phyloP scores from a whole-genome alignment of 2,113 vertebrate species.

The Dipodomys spectabilis region DNA sequence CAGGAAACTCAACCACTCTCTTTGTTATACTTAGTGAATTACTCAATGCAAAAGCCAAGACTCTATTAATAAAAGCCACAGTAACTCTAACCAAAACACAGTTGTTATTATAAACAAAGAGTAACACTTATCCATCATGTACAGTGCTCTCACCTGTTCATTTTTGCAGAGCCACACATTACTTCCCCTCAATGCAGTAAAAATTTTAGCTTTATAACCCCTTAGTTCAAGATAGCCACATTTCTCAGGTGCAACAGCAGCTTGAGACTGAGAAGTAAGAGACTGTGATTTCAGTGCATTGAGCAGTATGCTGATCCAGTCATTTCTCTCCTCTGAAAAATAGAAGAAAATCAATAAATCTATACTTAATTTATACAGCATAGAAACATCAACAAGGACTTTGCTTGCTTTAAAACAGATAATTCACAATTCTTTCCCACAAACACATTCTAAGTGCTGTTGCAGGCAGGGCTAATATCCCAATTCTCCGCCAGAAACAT shows the following conservation, averaged over 20 bases:
- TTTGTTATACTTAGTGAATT: background rate
- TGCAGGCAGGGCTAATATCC: background rate
- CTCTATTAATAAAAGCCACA: background rate
- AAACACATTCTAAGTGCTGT: background rate
- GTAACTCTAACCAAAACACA: conserved; percentile 65
- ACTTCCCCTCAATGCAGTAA: conserved; percentile 92
- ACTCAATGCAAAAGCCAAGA: conserved; percentile 13
- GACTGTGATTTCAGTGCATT: conserved; percentile 87
- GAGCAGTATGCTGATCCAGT: conserved; percentile 93
- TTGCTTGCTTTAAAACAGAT: background rate
- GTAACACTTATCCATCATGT: conserved; percentile 56
- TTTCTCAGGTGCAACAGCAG: conserved; percentile 88
- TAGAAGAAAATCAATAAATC: conserved; percentile 23
- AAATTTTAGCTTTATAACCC: conserved; percentile 96
- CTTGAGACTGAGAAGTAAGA: conserved; percentile 83
- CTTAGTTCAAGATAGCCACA: conserved; percentile 94
- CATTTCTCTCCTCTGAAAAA: conserved; percentile 93
- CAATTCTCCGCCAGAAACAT: background rate
- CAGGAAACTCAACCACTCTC: conserved; percentile 24
- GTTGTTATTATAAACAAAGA: conserved; percentile 66
- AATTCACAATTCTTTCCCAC: background rate
- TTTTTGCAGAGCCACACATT: conserved; percentile 97
- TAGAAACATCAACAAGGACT: background rate
- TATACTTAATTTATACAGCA: background rate
- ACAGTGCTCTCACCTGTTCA: conserved; percentile 92